phyloP scores from a whole-genome alignment of 2,888 invertebrate species.

The Acleris laterana region DNA sequence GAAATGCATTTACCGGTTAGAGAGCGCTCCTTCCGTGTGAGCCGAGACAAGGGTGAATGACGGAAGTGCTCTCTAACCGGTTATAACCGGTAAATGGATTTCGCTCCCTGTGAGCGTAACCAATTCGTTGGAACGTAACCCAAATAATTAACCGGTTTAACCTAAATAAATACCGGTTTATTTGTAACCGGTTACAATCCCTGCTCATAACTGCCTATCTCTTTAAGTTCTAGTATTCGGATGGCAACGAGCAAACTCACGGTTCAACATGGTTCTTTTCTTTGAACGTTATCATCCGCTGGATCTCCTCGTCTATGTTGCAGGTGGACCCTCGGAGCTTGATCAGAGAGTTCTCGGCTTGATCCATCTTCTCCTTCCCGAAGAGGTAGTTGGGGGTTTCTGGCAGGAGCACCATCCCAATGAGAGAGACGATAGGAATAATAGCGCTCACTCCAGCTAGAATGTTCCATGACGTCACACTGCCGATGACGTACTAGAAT shows the following conservation, averaged over 20 bases:
- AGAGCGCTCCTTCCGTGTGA: no score
- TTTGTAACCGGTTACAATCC: no score
- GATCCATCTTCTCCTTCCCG: conserved; percentile 82
- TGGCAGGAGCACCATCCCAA: conserved; percentile 86
- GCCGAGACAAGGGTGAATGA: no score
- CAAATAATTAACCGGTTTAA: no score
- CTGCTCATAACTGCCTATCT: no score
- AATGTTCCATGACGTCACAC: conserved; percentile 85
- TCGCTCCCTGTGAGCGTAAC: no score
- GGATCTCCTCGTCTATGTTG: conserved; percentile 86
- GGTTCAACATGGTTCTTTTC: conserved; percentile 86
- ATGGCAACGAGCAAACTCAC: conserved; percentile 51
- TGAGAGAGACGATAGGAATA: conserved; percentile 84
- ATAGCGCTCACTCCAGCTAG: conserved; percentile 86
- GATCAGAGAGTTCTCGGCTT: conserved; percentile 84
- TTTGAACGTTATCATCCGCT: conserved; percentile 85
- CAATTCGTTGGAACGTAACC: no score
- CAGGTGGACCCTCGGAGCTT: conserved; percentile 86
- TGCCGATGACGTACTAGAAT: conserved; percentile 85
- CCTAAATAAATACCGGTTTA: no score
- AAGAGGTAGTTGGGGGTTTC: conserved; percentile 90
- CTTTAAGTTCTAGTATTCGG: no score
- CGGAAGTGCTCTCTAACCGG: no score
- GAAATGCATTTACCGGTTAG: no score
- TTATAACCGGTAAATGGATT: no score